phyloP scores from a whole-genome alignment of 2,888 invertebrate species.

The Orthosia incerta region DNA sequence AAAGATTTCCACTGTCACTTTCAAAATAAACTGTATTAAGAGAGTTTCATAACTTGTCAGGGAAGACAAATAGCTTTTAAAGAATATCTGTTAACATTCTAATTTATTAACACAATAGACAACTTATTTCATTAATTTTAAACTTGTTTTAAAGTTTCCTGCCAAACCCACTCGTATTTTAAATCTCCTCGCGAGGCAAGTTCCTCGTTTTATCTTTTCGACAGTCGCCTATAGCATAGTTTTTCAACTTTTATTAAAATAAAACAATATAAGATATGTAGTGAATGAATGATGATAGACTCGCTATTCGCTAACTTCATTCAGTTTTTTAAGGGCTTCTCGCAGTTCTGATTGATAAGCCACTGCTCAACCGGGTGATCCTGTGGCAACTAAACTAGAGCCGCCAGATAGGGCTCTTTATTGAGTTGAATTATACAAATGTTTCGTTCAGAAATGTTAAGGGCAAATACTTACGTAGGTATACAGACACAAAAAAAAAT shows the following conservation, averaged over 20 bases:
- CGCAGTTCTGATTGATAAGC: too few relatives aligned
- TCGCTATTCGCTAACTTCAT: background rate
- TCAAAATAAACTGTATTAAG: slow-evolving; percentile 7
- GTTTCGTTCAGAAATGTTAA: too few relatives aligned
- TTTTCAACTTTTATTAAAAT: slow-evolving; percentile 49
- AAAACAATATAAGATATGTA: slow-evolving; percentile 12
- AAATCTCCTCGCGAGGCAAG: slow-evolving; percentile 55
- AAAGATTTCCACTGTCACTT: background rate
- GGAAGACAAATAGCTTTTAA: slow-evolving; percentile 40
- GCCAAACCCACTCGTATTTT: slow-evolving; percentile 54
- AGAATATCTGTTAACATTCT: slow-evolving; percentile 45
- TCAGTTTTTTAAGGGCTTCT: too few relatives aligned
- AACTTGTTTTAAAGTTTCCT: slow-evolving; percentile 51
- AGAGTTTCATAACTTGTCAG: slow-evolving; percentile 26
- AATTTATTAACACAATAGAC: slow-evolving; percentile 53
- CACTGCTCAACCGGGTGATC: too few relatives aligned
- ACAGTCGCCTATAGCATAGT: slow-evolving; percentile 46
- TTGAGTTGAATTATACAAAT: too few relatives aligned
- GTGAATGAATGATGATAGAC: background rate
- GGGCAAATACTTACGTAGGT: too few relatives aligned
- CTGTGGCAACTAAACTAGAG: too few relatives aligned
- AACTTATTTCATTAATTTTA: slow-evolving; percentile 62
- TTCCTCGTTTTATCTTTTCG: slow-evolving; percentile 61
- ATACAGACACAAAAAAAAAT: too few relatives aligned
- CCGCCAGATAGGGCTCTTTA: too few relatives aligned